A percentile compares a stretch with the other conserved stretches of the same genome.
These are phyloP conservation scores for Bombus impatiens DNA, from an alignment of 1,140 invertebrate genomes.

Conservation along the genomic window DNA sequence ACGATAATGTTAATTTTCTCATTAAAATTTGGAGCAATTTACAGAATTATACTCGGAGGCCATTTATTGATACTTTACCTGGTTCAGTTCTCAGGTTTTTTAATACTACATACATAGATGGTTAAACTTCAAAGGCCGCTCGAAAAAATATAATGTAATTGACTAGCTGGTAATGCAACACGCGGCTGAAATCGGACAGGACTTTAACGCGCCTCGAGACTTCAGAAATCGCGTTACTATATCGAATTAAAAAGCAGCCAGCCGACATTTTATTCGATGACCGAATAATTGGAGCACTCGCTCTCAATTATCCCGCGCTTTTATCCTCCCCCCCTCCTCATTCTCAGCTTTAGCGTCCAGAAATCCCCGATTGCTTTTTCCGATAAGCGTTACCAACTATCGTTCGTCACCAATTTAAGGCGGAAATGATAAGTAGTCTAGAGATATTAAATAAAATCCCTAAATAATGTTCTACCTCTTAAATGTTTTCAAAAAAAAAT, in stretches of 20 bases:
- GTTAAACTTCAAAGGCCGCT: neutral
- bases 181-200: neutral
- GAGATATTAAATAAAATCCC: neutral
- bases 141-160: slow-evolving; percentile 19
- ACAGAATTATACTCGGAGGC: neutral
- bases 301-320: slow-evolving; percentile 29
- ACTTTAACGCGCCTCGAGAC: slow-evolving; percentile 1
- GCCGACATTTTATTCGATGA: neutral
- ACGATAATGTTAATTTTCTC: neutral
- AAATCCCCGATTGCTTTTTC: neutral
- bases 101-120: neutral
- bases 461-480: neutral
- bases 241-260: slow-evolving; percentile 27
- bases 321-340: too few species aligned
- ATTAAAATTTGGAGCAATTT: neutral
- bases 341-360: too few species aligned
- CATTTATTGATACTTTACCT: neutral
- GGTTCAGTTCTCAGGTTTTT: neutral
- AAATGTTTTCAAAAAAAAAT: neutral
- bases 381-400: neutral
- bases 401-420: neutral
- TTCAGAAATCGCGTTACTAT: slow-evolving; percentile 35
- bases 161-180: neutral
- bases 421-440: neutral
- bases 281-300: slow-evolving; percentile 38